Conservation (phyloP, 2,797 vertebrate genomes). For the Helicolenus hilgendorfi region DNA sequence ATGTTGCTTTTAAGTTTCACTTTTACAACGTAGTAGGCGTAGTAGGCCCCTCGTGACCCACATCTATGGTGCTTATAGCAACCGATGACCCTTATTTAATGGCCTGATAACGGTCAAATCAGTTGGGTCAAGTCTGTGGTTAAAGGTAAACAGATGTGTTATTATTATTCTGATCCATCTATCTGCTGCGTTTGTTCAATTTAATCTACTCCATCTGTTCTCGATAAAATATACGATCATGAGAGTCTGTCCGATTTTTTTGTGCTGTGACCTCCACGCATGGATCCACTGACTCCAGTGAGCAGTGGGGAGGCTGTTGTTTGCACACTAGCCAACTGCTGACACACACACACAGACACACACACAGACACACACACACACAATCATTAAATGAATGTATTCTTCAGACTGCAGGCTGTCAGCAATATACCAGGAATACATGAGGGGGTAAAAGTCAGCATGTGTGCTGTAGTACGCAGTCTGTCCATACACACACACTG, state of each 20-base stretch:
- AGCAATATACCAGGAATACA: conserved; percentile 73
- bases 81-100: too few species aligned
- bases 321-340: conserved; percentile 19
- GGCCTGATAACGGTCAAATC: neutral
- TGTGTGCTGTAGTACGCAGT: conserved; percentile 52
- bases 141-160: conserved; percentile 38
- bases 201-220: conserved; percentile 36
- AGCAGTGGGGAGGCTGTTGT: conserved; percentile 39
- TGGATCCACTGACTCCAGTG: conserved; percentile 5
- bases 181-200: conserved; percentile 24
- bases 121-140: neutral
- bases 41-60: too few species aligned
- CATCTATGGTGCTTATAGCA: too few species aligned
- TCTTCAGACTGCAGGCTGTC: conserved; percentile 78
- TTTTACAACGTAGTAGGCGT: too few species aligned
- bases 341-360: conserved; percentile 20
- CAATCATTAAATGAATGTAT: conserved; percentile 74
- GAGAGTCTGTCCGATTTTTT: conserved; percentile 4
- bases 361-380: conserved; percentile 5
- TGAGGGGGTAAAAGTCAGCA: conserved; percentile 74
- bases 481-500: conserved; percentile 17
- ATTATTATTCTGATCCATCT: conserved; percentile 10
- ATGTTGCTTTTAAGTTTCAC: too few species aligned
- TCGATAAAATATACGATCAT: neutral
- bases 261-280: conserved; percentile 42